phyloP scores from a whole-genome alignment of 2,113 vertebrate genomes.

The Sturnus vulgaris region DNA sequence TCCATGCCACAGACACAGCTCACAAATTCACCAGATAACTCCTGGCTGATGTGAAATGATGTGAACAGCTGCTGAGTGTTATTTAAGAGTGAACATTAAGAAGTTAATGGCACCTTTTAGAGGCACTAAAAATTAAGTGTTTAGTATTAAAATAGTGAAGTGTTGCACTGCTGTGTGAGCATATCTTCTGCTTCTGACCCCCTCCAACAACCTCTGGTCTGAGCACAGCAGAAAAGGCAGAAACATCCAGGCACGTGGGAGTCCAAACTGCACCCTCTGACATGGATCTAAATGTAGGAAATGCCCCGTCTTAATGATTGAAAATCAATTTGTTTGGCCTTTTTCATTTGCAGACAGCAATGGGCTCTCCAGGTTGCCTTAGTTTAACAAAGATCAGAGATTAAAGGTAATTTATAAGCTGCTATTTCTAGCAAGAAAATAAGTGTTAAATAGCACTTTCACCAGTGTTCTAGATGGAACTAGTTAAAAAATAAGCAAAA shows the following conservation, averaged over 20 bases:
- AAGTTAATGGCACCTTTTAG: not conserved
- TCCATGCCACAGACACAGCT: not conserved
- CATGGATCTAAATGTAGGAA: not conserved
- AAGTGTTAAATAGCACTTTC: not conserved
- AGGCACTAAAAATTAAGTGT: not conserved
- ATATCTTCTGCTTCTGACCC: not conserved
- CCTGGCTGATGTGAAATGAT: not conserved
- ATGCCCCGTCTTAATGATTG: not conserved
- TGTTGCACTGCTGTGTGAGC: not conserved
- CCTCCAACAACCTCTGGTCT: not conserved
- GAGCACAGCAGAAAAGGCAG: not conserved
- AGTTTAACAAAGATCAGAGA: not conserved
- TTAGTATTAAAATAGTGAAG: not conserved
- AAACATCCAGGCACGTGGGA: not conserved
- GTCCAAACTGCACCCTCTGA: not conserved
- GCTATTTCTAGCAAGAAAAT: not conserved
- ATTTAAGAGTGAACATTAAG: not conserved
- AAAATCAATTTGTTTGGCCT: not conserved
- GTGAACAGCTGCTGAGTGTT: not conserved
- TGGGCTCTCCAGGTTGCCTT: not conserved
- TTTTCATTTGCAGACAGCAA: not conserved
- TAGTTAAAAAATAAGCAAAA: conserved; percentile 1
- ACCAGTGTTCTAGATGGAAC: not conserved
- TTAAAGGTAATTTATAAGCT: not conserved
- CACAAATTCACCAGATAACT: not conserved